Base-by-base conservation (phyloP, 1,140 invertebrate genomes). In the Drosophila sucinea region DNA sequence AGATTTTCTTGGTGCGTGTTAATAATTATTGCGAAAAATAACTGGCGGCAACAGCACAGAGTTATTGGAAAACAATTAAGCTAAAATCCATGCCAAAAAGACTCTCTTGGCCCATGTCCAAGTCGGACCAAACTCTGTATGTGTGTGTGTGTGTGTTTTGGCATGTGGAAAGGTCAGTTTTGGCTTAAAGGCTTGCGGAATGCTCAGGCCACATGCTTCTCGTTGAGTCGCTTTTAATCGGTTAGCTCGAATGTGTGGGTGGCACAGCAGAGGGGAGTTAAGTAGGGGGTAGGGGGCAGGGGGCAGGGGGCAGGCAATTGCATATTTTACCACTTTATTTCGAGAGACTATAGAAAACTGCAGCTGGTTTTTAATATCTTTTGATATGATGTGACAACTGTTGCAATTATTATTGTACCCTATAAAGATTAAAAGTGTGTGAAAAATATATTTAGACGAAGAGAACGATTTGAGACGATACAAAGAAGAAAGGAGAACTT, bases 81-180 rank as follows among this genome's bases (percentile, higher is more conserved):
- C 38, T 67, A 72, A 72, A 79, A 57, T 75, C 68, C 71, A 57
- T 60, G 33, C 17, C 44, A 73, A 69, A 65, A 32, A 23, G 38
- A 62, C 67, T 33, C 70, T 67, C 66, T 70, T 70, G 44, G 60
- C 60, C 44, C 70, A 73, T 73, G 63, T 47, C 60, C 61, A 68
- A 61, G 32, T 70, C 65, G 27, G 38, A 41, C 33, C 29, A n/a
- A 61, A 3, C 23, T 57, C 44, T 41, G 7, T 60, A n/a, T 44
- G 8, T 57, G 4, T 51, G 60, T 44, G 38, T 64, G 33, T 65
- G 56, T 66, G 10, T 66, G 29, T 60, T 25, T 40, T 40, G 67
- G 70, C 60, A 77, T 82, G 82, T 79, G 64, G 72, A 79, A 79
- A 82, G 83, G 83, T 86, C 83, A 87, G 76, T 86, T 82, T 77